Percentiles rank a stretch among this genome's conserved stretches.
Conservation (phyloP, 2,113 vertebrate species). For the Nibea albiflora region DNA sequence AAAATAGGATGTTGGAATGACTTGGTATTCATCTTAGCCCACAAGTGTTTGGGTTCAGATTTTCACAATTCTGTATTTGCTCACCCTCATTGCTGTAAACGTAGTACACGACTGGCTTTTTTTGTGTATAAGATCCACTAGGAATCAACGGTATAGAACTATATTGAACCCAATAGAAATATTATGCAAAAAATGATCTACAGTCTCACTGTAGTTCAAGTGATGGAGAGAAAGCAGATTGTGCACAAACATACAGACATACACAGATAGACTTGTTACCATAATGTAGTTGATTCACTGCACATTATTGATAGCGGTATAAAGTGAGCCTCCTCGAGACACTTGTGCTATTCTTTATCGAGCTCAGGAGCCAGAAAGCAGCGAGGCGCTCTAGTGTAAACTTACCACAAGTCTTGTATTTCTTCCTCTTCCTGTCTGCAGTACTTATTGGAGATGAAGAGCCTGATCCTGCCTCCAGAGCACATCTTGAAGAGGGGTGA, state of each 20-base stretch:
- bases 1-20: neutral
- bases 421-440: conserved; percentile 68
- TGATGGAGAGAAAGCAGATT: neutral
- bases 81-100: neutral
- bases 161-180: too few species aligned
- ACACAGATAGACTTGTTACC: neutral
- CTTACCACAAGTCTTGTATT: conserved; percentile 1
- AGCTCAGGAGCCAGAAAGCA: neutral
- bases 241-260: neutral
- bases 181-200: neutral
- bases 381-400: neutral
- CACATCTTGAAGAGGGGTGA: conserved; percentile 98
- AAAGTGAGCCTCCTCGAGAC: neutral
- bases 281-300: neutral
- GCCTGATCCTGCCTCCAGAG: conserved; percentile 97
- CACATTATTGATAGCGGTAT: neutral
- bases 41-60: neutral
- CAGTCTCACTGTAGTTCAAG: neutral
- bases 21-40: too few species aligned
- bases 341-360: neutral
- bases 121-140: neutral
- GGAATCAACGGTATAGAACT: neutral
- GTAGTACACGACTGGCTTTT: neutral
- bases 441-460: conserved; percentile 99
- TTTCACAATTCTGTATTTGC: neutral